Evolutionary conservation across 2,113 vertebrate genomes (phyloP).

Genomic region (Chascanopsetta lugubris): DNA sequence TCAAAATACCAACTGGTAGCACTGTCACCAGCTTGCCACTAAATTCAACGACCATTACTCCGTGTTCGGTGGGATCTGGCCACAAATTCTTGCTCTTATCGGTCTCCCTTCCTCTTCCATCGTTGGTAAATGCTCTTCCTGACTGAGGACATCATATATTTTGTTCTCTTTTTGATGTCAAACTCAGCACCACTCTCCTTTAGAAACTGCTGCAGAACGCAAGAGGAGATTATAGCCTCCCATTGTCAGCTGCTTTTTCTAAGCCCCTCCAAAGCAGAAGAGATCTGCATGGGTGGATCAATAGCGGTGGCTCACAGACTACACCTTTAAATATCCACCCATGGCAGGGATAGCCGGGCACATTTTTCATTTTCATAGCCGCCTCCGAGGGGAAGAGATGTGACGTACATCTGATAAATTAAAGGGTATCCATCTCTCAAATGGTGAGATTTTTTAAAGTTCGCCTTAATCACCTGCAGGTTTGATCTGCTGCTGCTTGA

Average conservation of each 20-base stretch:
- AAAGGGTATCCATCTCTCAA: conserved; percentile 49
- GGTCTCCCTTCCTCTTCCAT: conserved; percentile 1
- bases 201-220: conserved; percentile 40
- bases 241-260: conserved; percentile 54
- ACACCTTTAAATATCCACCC: conserved; percentile 43
- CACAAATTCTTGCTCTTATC: conserved; percentile 26
- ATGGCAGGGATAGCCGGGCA: conserved; percentile 25
- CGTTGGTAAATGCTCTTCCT: conserved; percentile 26
- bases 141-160: conserved; percentile 26
- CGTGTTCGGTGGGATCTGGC: conserved; percentile 26
- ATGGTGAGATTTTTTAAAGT: conserved; percentile 39
- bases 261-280: conserved; percentile 40
- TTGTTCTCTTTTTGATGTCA: conserved; percentile 1
- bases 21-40: conserved; percentile 55
- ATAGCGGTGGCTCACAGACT: conserved; percentile 38
- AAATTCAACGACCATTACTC: conserved; percentile 45
- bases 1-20: conserved; percentile 67
- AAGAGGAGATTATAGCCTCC: conserved; percentile 48
- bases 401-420: conserved; percentile 50
- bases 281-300: conserved; percentile 56
- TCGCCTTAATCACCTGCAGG: conserved; percentile 50
- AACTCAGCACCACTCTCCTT: conserved; percentile 25
- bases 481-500: conserved; percentile 46
- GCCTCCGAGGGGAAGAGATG: conserved; percentile 12
- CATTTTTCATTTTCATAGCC: conserved; percentile 46